These are phyloP conservation scores for Psylliodes chrysocephalus DNA, from an alignment of 2,888 invertebrate species.

Conservation along the genomic window DNA sequence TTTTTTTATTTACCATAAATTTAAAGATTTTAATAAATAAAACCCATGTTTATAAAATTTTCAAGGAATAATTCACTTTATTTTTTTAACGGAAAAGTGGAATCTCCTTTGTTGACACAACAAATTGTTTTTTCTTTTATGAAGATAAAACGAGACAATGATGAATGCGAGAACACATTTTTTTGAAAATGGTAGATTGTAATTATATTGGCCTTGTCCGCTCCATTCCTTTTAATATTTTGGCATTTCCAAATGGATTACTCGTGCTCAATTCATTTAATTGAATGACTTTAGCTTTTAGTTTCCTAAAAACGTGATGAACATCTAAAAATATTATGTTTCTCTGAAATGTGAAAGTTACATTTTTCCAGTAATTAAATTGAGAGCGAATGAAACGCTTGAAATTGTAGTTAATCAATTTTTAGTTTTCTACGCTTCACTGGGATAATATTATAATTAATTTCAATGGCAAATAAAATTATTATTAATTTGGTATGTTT, in stretches of 20 bases:
- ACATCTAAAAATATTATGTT: too few relatives aligned
- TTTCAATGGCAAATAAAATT: too few relatives aligned
- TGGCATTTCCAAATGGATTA: slow-evolving; percentile 11
- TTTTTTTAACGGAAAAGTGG: not conserved
- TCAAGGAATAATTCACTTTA: not conserved
- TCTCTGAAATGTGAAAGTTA: too few relatives aligned
- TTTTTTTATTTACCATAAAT: too few relatives aligned
- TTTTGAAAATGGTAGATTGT: slow-evolving; percentile 38
- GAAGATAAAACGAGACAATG: slow-evolving; percentile 36
- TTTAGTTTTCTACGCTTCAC: too few relatives aligned
- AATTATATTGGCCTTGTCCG: slow-evolving; percentile 34
- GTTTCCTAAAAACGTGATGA: too few relatives aligned
- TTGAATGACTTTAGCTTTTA: slow-evolving; percentile 8
- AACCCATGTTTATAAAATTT: not conserved
- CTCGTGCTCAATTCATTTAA: not conserved
- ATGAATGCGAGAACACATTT: slow-evolving; percentile 32
- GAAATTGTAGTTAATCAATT: too few relatives aligned
- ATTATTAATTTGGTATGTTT: too few relatives aligned
- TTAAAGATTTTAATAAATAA: not conserved
- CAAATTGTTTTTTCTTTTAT: slow-evolving; percentile 30
- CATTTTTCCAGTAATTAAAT: too few relatives aligned
- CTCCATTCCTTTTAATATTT: slow-evolving; percentile 21
- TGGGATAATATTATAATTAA: too few relatives aligned
- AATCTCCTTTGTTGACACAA: slow-evolving; percentile 17
- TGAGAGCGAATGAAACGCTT: too few relatives aligned